A percentile compares a stretch with the other conserved stretches of the same genome.
Conservation (phyloP, 2,797 vertebrate genomes). For the Xenopus petersii region DNA sequence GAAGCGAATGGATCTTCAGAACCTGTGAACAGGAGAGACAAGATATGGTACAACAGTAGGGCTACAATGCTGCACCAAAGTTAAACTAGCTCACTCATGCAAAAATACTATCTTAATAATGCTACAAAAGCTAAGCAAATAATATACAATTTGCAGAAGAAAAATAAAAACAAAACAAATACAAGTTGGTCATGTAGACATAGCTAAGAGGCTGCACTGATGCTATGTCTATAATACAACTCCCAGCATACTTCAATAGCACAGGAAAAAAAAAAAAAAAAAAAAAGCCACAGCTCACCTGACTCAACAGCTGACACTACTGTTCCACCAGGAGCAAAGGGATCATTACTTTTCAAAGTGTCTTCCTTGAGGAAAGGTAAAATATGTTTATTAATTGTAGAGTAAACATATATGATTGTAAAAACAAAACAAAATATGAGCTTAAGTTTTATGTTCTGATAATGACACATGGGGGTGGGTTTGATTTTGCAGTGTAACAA, state of each 20-base stretch:
- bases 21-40: conserved; percentile 50
- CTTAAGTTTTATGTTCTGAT: too few species aligned
- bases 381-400: too few species aligned
- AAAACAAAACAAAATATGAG: too few species aligned
- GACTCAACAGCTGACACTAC: conserved; percentile 77
- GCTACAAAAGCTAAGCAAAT: too few species aligned
- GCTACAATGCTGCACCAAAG: not conserved
- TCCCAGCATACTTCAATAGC: not conserved
- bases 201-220: not conserved
- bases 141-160: too few species aligned
- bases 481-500: too few species aligned
- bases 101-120: too few species aligned
- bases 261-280: not conserved
- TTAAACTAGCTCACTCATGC: too few species aligned
- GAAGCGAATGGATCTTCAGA: conserved; percentile 87
- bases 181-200: not conserved
- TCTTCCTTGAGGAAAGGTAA: conserved; percentile 72
- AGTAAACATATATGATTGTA: too few species aligned
- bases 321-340: conserved; percentile 94
- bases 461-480: too few species aligned
- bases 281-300: conserved; percentile 67
- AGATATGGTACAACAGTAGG: not conserved
- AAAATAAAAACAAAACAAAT: too few species aligned
- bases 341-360: conserved; percentile 77
- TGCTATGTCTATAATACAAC: not conserved